Evolutionary conservation across 2,888 invertebrate genomes (phyloP), one percentile per base, ranked within the genome.

Genomic region (Chrysodeixis includens): DNA sequence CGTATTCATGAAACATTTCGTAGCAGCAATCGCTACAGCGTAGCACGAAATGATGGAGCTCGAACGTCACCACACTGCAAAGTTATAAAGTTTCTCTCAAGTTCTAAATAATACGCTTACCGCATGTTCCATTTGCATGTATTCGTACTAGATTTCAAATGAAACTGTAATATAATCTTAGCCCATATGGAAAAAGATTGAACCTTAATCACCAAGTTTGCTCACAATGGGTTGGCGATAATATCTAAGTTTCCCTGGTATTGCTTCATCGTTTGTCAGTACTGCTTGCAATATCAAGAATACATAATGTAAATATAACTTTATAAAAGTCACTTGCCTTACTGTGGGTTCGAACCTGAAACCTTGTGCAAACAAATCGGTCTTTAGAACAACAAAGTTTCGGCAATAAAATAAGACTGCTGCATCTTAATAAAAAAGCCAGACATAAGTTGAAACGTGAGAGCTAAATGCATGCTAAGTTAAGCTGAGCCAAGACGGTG

Each of bases 401-500:
- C 26, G 26, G 6, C 26, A 4, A 26, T 26, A 26, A 26, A 26
- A 26, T 26, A 66, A 76, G 58, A 53, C 57, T 58, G 32, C 26
- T 62, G 22, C 44, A 66, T 40, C 54, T 58, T 30, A 54, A 58
- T 53, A 66, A 74, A 59, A 74, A 70, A 76, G 46, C 10, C 12
- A 71, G 71, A 74, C 54, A 69, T 78, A 73, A 78, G 71, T 71
- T 65, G 58, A 75, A 77, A 62, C 63, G 62, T 63, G 62, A 71
- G 54, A 71, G 69, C 69, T 81, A 82, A 84, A 82, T 82, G 83
- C 82, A 86, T 76, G 83, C 71, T 71, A 81, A 85, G 82, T 82
- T 81, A 78, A 84, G 79, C 74, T 78, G 79, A 84, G 82, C 70
- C 61, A 70, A 67, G 82, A 78, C 83, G 79, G 79, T 90, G 88